Percentiles rank a stretch among this genome's conserved stretches.
These are phyloP conservation scores for Eupelmus urozonus DNA, from an alignment of 2,888 invertebrate genomes.

Conservation along the genomic window DNA sequence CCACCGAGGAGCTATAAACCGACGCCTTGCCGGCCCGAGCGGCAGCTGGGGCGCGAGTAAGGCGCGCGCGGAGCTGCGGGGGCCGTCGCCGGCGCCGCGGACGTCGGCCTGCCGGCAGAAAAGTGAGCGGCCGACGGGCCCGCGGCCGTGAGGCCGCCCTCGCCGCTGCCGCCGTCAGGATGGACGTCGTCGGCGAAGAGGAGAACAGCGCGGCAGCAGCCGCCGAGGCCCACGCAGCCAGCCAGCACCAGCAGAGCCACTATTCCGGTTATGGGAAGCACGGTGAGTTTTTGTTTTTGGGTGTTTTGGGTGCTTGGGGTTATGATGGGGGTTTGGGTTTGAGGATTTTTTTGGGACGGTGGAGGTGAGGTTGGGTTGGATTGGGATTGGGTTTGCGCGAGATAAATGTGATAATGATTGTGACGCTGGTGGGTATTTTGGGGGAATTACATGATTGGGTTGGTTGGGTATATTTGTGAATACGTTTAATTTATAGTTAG, in stretches of 20 bases:
- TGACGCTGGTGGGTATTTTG: too few species aligned
- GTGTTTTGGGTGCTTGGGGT: too few species aligned
- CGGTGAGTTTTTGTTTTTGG: slow-evolving; percentile 63
- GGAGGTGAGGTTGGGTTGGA: too few species aligned
- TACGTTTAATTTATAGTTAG: too few species aligned
- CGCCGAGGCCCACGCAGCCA: slow-evolving; percentile 40
- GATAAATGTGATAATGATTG: too few species aligned
- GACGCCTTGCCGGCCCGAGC: slow-evolving; percentile 35
- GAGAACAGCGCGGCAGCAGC: slow-evolving; percentile 5
- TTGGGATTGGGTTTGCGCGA: too few species aligned
- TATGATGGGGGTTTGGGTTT: too few species aligned
- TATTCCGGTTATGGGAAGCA: slow-evolving; percentile 67
- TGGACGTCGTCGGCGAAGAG: slow-evolving; percentile 45
- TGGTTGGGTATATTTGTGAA: too few species aligned
- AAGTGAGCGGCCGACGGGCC: slow-evolving; percentile 50
- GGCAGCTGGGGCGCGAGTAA: background rate
- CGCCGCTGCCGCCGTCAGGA: slow-evolving; percentile 36
- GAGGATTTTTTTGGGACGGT: too few species aligned
- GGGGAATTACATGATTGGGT: too few species aligned
- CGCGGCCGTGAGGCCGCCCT: slow-evolving; percentile 45
- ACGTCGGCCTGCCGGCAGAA: slow-evolving; percentile 48
- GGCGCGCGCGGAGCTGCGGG: slow-evolving; percentile 26
- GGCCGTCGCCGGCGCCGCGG: slow-evolving; percentile 53
- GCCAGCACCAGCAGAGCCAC: slow-evolving; percentile 66
- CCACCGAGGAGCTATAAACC: background rate